Evolutionary conservation across 2,888 invertebrate genomes (phyloP).

Genomic region (Cotesia congregata): DNA sequence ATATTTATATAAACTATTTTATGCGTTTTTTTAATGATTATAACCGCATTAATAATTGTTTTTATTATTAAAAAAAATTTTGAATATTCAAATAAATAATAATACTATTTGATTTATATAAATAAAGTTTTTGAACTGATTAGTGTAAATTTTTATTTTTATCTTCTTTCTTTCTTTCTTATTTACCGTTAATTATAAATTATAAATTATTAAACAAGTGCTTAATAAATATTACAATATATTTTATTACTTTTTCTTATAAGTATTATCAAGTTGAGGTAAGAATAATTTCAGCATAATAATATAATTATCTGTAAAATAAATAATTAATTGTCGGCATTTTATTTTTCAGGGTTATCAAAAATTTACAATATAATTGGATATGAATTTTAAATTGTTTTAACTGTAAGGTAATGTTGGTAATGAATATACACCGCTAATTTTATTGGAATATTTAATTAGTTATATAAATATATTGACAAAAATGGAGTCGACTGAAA

Average conservation of each 20-base stretch:
- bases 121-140: not conserved
- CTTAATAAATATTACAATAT: not conserved
- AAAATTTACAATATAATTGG: not conserved
- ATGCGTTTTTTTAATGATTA: not conserved
- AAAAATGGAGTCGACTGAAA: not conserved
- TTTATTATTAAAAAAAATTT: not conserved
- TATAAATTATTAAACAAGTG: not conserved
- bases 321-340: not conserved
- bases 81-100: not conserved
- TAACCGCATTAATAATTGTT: not conserved
- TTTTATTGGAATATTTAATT: not conserved
- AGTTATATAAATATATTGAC: not conserved
- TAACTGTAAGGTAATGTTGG: not conserved
- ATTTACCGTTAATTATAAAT: not conserved
- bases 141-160: not conserved
- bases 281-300: not conserved
- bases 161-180: not conserved
- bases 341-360: not conserved
- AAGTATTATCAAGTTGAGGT: not conserved
- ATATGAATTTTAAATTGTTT: not conserved
- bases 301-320: not conserved
- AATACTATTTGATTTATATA: not conserved
- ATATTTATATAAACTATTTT: not conserved
- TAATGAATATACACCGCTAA: not conserved
- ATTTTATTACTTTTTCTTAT: not conserved